phyloP scores from a whole-genome alignment of 2,888 invertebrate species.

The Trichogramma evanescens region DNA sequence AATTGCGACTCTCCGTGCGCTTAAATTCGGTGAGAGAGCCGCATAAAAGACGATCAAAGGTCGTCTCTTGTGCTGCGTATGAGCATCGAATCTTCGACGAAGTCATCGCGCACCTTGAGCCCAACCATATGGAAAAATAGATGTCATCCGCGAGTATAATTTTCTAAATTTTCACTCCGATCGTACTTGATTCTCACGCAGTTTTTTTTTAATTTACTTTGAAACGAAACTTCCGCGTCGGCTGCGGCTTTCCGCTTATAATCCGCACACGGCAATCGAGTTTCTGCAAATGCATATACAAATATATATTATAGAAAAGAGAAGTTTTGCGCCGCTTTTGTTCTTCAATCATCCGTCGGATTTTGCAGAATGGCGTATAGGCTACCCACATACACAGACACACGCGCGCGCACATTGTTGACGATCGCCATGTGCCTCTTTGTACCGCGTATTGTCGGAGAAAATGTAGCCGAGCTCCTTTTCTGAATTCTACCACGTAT shows the following conservation, averaged over 20 bases:
- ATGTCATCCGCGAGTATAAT: too few species aligned
- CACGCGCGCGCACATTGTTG: too few species aligned
- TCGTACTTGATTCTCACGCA: background rate
- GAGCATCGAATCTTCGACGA: background rate
- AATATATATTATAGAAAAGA: background rate
- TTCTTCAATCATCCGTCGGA: slow-evolving; percentile 16
- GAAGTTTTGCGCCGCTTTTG: slow-evolving; percentile 6
- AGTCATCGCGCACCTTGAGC: slow-evolving; percentile 17
- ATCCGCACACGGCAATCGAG: too few species aligned
- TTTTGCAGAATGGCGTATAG: too few species aligned
- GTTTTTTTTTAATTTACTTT: too few species aligned
- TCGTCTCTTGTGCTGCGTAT: background rate
- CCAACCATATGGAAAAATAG: slow-evolving; percentile 1
- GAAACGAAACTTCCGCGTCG: too few species aligned
- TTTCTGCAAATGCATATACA: background rate
- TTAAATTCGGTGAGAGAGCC: too few species aligned
- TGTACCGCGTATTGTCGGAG: slow-evolving; percentile 10
- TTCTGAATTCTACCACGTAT: too few species aligned
- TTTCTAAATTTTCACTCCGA: background rate
- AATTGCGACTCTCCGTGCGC: slow-evolving; percentile 12
- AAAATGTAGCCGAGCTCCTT: slow-evolving; percentile 1
- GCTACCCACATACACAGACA: too few species aligned
- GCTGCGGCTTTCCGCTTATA: too few species aligned
- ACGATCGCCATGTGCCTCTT: too few species aligned
- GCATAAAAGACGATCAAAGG: slow-evolving; percentile 6